Percentiles rank a stretch among this genome's conserved stretches.
Evolutionary conservation across 2,888 invertebrate species (phyloP).

Genomic region (Pachymerium ferrugineum): DNA sequence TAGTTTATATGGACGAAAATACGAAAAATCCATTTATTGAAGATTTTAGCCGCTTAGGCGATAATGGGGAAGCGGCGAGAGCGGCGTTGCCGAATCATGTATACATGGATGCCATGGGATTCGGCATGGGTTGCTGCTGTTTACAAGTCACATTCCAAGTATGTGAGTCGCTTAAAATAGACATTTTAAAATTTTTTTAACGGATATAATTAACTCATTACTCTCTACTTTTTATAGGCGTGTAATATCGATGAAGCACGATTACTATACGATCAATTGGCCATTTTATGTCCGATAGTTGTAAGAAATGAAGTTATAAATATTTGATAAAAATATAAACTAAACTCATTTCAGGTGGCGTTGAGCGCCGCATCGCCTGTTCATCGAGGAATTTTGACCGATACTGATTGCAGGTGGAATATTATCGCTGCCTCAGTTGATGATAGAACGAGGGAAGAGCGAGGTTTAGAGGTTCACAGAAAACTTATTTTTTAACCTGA

Average conservation of each 20-base stretch:
- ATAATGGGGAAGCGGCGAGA: constrained; percentile 58
- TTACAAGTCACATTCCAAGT: constrained; percentile 85
- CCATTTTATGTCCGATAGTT: constrained; percentile 95
- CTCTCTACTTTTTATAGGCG: constrained; percentile 60
- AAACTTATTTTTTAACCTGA: neutral
- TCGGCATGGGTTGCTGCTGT: constrained; percentile 99
- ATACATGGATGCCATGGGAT: constrained; percentile 99
- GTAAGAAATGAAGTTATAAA: constrained; percentile 51
- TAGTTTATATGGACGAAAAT: constrained; percentile 83
- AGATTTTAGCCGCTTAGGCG: constrained; percentile 55
- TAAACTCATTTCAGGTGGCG: constrained; percentile 63
- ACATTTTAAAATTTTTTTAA: constrained; percentile 16
- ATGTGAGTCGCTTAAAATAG: constrained; percentile 37
- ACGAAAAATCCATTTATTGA: constrained; percentile 75
- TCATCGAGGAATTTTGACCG: constrained; percentile 86
- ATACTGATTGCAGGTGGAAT: constrained; percentile 97
- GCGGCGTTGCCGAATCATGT: constrained; percentile 82
- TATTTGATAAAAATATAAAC: neutral
- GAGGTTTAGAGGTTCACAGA: constrained; percentile 61
- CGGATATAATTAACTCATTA: neutral
- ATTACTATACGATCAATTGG: constrained; percentile 92
- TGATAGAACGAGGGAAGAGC: constrained; percentile 86
- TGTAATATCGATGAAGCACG: constrained; percentile 94
- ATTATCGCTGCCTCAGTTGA: constrained; percentile 94
- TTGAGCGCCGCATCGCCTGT: constrained; percentile 94